Percentiles rank a stretch among this genome's conserved stretches.
Evolutionary conservation across 2,888 invertebrate genomes (phyloP).

Genomic region (Noctua comes): DNA sequence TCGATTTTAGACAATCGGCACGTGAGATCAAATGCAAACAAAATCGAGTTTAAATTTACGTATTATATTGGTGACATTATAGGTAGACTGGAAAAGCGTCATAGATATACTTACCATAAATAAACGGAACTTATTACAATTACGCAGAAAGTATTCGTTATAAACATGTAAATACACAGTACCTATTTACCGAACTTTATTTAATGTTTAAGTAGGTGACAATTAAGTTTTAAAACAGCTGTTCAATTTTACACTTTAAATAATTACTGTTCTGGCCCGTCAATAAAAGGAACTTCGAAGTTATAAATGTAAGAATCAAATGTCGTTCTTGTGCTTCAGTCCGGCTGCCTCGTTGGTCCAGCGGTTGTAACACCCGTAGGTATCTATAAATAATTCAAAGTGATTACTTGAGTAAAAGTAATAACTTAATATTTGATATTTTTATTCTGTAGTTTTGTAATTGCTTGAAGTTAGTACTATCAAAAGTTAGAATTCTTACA

Average conservation of each 20-base stretch:
- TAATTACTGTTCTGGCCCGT: neutral
- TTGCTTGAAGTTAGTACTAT: too few relatives aligned
- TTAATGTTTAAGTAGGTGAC: conserved; percentile 18
- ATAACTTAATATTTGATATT: too few relatives aligned
- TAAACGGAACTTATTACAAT: neutral
- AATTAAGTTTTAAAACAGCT: conserved; percentile 24
- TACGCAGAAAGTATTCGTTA: neutral
- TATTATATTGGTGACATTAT: neutral
- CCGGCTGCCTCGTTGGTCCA: neutral
- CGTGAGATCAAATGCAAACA: too few relatives aligned
- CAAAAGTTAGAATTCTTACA: too few relatives aligned
- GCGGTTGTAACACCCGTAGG: too few relatives aligned
- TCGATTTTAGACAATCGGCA: too few relatives aligned
- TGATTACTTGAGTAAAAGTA: too few relatives aligned
- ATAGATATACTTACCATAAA: neutral
- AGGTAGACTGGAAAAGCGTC: neutral
- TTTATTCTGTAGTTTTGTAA: too few relatives aligned
- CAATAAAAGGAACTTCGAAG: neutral
- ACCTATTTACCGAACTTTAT: neutral
- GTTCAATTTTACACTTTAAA: conserved; percentile 9
- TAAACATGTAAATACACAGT: neutral
- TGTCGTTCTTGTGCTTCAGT: neutral
- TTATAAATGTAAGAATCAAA: neutral
- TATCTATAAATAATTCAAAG: too few relatives aligned
- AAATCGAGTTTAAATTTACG: neutral